Conservation (phyloP, 2,797 vertebrate species). For the Oreortyx pictus region DNA sequence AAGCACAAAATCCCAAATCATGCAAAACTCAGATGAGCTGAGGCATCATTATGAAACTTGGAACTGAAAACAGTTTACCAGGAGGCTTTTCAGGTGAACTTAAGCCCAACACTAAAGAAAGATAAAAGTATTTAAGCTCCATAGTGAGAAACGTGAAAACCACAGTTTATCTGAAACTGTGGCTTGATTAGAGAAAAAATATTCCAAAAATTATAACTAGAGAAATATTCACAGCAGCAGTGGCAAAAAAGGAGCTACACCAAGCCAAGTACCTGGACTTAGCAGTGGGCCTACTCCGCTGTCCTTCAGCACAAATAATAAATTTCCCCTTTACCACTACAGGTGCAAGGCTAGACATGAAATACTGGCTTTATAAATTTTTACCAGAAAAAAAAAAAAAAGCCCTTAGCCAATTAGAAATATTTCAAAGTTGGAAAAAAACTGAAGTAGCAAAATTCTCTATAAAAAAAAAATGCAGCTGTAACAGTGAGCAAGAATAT, state of each 20-base stretch:
- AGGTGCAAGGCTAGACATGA: not conserved
- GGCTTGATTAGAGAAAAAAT: not conserved
- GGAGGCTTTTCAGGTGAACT: not conserved
- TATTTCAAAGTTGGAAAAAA: not conserved
- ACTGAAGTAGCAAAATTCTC: not conserved
- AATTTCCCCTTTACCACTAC: fast-evolving
- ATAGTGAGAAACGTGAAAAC: not conserved
- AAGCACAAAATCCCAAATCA: not conserved
- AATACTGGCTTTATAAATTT: not conserved
- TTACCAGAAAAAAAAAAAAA: not conserved
- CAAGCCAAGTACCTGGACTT: not conserved
- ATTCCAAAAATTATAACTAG: not conserved
- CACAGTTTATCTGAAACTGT: not conserved
- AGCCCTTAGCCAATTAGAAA: fast-evolving
- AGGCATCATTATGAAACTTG: not conserved
- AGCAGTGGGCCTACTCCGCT: not conserved
- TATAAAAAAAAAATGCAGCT: not conserved
- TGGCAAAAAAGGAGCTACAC: not conserved
- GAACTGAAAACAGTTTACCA: not conserved
- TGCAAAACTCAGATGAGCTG: not conserved
- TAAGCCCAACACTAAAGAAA: not conserved
- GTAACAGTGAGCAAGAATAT: not conserved
- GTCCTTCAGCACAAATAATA: not conserved
- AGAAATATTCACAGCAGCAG: not conserved
- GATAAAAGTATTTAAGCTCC: not conserved